phyloP scores from a whole-genome alignment of 37 sponge, comb jelly and placozoan genomes.

The Ephydatia muelleri region DNA sequence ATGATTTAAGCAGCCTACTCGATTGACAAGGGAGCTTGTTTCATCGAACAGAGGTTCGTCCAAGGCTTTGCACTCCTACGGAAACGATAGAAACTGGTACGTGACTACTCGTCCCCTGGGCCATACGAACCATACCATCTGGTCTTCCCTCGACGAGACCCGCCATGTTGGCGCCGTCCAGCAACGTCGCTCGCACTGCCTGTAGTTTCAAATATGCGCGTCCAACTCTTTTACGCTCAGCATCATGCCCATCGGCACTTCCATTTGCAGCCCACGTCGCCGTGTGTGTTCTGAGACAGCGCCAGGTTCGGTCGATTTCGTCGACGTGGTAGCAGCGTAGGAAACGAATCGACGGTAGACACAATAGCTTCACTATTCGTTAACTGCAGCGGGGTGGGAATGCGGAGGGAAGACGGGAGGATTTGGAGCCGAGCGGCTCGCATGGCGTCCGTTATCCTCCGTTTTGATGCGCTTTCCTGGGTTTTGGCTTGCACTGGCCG shows the following conservation, averaged over 20 bases:
- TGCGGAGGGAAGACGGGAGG: too few species aligned
- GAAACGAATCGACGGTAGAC: too few species aligned
- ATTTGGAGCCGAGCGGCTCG: too few species aligned
- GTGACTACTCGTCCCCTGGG: too few species aligned
- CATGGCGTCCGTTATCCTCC: too few species aligned
- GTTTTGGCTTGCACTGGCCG: too few species aligned
- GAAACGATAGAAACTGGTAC: slow-evolving; percentile 36
- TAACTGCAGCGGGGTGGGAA: too few species aligned
- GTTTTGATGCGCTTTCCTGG: too few species aligned
- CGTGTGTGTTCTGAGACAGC: not conserved
- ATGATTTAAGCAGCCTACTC: slow-evolving; percentile 33
- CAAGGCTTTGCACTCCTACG: slow-evolving; percentile 22
- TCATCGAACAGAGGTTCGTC: slow-evolving; percentile 59
- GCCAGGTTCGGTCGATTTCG: too few species aligned
- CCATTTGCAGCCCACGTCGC: slow-evolving; percentile 27
- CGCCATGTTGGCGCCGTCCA: slow-evolving; percentile 24
- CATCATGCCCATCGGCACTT: slow-evolving; percentile 25
- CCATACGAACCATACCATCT: not conserved
- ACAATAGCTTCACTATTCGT: too few species aligned
- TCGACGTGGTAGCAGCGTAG: too few species aligned
- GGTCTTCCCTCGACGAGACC: not conserved
- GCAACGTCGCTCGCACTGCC: slow-evolving; percentile 54
- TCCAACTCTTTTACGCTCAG: slow-evolving; percentile 47
- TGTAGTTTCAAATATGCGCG: slow-evolving; percentile 60
- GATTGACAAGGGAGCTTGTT: slow-evolving; percentile 34